Evolutionary conservation across 2,888 invertebrate genomes (phyloP).

Genomic region (Schrankia costaestrigalis): DNA sequence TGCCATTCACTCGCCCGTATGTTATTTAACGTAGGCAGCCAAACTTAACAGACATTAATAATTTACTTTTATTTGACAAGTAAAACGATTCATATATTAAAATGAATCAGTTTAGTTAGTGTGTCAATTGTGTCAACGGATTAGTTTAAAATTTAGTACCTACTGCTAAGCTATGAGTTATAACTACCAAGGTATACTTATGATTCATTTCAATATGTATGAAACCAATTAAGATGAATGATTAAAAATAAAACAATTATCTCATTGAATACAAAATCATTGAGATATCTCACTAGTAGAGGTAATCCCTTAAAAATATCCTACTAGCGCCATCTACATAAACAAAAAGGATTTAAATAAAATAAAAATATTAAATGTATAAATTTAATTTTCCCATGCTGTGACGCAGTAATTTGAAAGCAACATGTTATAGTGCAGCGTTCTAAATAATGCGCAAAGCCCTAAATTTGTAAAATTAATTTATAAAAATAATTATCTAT

Average conservation of each 20-base stretch:
- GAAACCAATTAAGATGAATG: no score
- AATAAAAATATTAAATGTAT: conserved; percentile 15
- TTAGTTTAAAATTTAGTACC: no score
- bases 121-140: conserved; percentile 1
- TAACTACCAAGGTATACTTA: no score
- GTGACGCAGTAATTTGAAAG: conserved; percentile 11
- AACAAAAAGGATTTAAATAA: conserved; percentile 17
- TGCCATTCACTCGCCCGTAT: conserved; percentile 39
- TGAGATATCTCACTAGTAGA: no score
- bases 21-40: conserved; percentile 11
- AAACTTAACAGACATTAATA: conserved; percentile 6
- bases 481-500: neutral
- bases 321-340: conserved; percentile 11
- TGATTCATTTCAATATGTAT: no score
- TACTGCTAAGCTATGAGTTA: no score
- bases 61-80: conserved; percentile 1
- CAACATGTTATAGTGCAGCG: conserved; percentile 8
- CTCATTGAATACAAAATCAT: no score
- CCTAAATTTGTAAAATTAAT: conserved; percentile 18
- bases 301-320: neutral
- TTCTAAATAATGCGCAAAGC: conserved; percentile 19
- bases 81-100: conserved; percentile 8
- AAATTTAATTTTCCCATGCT: conserved; percentile 23
- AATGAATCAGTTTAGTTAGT: no score
- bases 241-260: no score